These are phyloP conservation scores for Acheta domesticus DNA, from an alignment of 2,888 invertebrate species.

Conservation along the genomic window DNA sequence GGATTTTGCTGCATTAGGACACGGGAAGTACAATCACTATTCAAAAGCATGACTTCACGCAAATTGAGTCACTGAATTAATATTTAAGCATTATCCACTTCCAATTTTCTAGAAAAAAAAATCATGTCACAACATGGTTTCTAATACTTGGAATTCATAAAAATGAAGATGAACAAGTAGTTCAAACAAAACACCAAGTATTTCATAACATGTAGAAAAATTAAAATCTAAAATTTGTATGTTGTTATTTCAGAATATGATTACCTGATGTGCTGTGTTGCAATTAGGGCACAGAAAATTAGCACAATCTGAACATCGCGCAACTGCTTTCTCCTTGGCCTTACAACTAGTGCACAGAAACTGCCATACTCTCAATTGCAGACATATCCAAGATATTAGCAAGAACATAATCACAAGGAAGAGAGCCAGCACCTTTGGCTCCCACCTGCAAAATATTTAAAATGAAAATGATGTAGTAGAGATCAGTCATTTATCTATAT, in stretches of 20 bases:
- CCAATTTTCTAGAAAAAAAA: too few species aligned
- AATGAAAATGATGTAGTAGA: too few species aligned
- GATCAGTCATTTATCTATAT: too few species aligned
- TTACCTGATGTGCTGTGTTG: slow-evolving; percentile 82
- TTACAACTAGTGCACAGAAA: slow-evolving; percentile 89
- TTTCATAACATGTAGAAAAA: neutral
- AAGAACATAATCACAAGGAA: slow-evolving; percentile 82
- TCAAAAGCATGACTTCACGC: too few species aligned
- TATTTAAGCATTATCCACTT: too few species aligned
- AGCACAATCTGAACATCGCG: slow-evolving; percentile 91
- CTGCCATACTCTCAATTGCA: slow-evolving; percentile 66
- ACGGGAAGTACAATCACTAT: too few species aligned
- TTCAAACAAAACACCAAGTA: too few species aligned
- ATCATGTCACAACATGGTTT: too few species aligned
- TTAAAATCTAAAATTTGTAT: neutral
- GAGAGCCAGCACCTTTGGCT: slow-evolving; percentile 70
- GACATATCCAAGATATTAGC: slow-evolving; percentile 81
- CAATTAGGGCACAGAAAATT: slow-evolving; percentile 91
- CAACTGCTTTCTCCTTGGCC: slow-evolving; percentile 89
- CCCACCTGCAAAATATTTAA: slow-evolving; percentile 54
- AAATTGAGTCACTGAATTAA: too few species aligned
- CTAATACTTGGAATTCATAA: too few species aligned
- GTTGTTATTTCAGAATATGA: neutral
- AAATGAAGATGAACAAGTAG: too few species aligned
- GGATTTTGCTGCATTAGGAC: too few species aligned